Evolutionary conservation across 2,113 vertebrate species (phyloP).

Genomic region (Aegithalos caudatus): DNA sequence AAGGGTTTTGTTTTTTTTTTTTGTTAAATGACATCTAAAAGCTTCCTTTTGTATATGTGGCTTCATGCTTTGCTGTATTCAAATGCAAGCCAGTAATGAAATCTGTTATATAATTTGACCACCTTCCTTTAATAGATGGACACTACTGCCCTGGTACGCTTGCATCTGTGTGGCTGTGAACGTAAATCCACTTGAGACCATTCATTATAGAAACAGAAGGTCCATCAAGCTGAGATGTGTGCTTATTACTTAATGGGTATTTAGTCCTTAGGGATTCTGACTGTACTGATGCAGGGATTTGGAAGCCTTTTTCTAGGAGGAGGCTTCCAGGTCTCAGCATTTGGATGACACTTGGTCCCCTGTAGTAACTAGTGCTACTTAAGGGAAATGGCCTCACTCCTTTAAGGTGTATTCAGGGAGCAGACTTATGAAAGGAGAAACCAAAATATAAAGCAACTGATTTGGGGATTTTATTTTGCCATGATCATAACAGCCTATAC

Average conservation of each 20-base stretch:
- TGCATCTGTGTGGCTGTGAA: not conserved
- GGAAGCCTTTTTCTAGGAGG: not conserved
- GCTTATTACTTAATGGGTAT: not conserved
- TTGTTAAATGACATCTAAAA: not conserved
- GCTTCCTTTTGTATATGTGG: not conserved
- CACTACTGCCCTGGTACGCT: not conserved
- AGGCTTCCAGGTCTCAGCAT: not conserved
- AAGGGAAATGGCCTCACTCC: not conserved
- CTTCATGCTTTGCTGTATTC: not conserved
- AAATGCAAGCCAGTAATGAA: not conserved
- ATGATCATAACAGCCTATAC: not conserved
- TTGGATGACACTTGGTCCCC: accelerated
- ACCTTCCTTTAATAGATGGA: not conserved
- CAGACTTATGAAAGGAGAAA: not conserved
- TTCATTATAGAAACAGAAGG: not conserved
- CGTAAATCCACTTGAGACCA: not conserved
- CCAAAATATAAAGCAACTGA: not conserved
- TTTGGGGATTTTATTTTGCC: not conserved
- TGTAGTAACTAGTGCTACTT: not conserved
- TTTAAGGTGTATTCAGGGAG: not conserved
- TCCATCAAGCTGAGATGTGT: not conserved
- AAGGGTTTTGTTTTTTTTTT: not conserved
- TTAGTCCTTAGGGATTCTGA: not conserved
- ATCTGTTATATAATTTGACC: not conserved
- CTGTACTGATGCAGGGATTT: not conserved